Evolutionary conservation across 2,888 invertebrate genomes (phyloP).

Genomic region (Perithous albicinctus): DNA sequence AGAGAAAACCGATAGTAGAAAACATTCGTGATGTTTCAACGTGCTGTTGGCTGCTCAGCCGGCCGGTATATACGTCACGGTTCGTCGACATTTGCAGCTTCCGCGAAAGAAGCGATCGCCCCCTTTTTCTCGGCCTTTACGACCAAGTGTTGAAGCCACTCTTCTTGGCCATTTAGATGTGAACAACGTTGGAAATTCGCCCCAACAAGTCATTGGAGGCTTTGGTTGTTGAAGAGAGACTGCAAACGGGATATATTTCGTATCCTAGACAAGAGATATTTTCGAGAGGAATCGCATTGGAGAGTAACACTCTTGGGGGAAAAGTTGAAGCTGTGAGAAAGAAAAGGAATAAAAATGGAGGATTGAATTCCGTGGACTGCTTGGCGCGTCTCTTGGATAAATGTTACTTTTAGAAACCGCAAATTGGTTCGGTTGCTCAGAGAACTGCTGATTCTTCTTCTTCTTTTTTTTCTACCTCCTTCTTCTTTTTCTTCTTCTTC

Average conservation of each 20-base stretch:
- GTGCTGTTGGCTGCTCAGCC: background rate
- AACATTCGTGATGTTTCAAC: background rate
- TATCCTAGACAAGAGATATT: background rate
- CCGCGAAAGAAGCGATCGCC: conserved; percentile 57
- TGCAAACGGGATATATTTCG: background rate
- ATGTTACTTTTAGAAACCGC: conserved; percentile 69
- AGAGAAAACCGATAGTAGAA: conserved; percentile 28
- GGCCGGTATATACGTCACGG: conserved; percentile 41
- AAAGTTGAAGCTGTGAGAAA: background rate
- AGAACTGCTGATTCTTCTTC: conserved; percentile 5
- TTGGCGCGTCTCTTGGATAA: conserved; percentile 59
- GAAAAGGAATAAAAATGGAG: background rate
- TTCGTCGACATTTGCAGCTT: conserved; percentile 54
- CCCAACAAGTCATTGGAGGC: too few species aligned
- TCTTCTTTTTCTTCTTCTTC: background rate
- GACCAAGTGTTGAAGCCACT: conserved; percentile 22
- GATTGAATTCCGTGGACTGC: conserved; percentile 42
- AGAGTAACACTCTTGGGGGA: conserved; percentile 19
- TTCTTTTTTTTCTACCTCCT: background rate
- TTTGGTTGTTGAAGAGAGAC: background rate
- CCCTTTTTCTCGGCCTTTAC: conserved; percentile 31
- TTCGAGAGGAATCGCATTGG: background rate
- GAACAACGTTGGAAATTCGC: background rate
- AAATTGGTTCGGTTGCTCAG: conserved; percentile 63
- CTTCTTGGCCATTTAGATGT: conserved; percentile 3